Conservation (phyloP, 2,113 vertebrate species). For the Leuciscus idus region DNA sequence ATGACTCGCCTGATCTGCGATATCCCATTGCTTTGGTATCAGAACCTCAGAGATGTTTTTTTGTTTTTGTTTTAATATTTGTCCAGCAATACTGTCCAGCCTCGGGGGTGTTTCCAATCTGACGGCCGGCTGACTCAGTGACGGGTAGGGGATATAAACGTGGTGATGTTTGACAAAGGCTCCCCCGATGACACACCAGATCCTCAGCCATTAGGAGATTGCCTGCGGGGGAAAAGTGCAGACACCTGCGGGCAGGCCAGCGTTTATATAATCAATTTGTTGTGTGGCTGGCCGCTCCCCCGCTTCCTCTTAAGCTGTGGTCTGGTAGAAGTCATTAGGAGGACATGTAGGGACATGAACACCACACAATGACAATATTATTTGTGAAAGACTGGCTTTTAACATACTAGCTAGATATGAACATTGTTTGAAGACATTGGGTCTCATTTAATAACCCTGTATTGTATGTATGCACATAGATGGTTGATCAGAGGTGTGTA, state of each 20-base stretch:
- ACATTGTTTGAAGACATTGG: not conserved
- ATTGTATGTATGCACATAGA: too few species aligned
- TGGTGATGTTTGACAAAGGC: conserved; percentile 36
- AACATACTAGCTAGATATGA: not conserved
- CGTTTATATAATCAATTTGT: conserved; percentile 74
- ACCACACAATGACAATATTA: conserved; percentile 12
- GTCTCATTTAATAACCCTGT: too few species aligned
- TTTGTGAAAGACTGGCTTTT: not conserved
- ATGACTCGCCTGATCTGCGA: conserved; percentile 4
- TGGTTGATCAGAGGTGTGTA: too few species aligned
- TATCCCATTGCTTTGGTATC: not conserved
- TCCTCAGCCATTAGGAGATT: conserved; percentile 71
- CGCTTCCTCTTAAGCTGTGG: conserved; percentile 55
- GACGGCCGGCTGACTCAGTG: not conserved
- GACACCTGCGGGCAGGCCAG: conserved; percentile 63
- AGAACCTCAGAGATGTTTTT: not conserved
- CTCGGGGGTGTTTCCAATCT: conserved; percentile 25
- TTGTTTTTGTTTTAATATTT: conserved; percentile 4
- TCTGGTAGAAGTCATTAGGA: conserved; percentile 65
- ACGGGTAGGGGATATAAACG: not conserved
- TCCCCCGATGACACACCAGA: conserved; percentile 54
- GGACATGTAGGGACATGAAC: conserved; percentile 32
- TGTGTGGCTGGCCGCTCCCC: conserved; percentile 61
- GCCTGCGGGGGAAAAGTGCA: conserved; percentile 60
- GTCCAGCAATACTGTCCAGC: conserved; percentile 11